Percentiles rank a stretch among this genome's conserved stretches.
Conservation (phyloP, 64 coral and sea anemone species). For the Stichodactyla mertensii region DNA sequence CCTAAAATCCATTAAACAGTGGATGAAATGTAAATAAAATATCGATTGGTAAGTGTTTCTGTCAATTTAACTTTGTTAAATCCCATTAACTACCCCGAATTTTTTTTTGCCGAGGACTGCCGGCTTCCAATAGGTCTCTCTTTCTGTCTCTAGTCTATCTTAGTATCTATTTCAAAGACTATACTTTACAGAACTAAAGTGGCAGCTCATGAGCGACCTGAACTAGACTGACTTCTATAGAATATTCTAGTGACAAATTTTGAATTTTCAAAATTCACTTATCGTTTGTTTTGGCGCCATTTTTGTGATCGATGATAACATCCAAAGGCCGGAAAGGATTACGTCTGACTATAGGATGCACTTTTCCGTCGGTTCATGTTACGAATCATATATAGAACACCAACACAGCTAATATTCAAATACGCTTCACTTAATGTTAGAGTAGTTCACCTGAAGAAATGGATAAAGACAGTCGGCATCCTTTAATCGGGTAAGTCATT, state of each 20-base stretch:
- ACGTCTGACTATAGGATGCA: background rate
- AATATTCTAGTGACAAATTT: background rate
- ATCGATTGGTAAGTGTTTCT: background rate
- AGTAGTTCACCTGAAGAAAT: background rate
- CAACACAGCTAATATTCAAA: background rate
- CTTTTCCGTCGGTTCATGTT: background rate
- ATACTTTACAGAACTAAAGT: background rate
- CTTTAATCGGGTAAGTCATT: background rate
- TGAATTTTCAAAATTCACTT: background rate
- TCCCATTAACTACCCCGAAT: background rate
- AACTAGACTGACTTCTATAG: background rate
- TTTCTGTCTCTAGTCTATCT: too few species aligned
- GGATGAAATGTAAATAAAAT: background rate
- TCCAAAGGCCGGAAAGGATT: background rate
- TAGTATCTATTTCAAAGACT: too few species aligned
- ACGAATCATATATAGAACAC: background rate
- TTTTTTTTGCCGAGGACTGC: too few species aligned
- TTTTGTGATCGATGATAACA: background rate
- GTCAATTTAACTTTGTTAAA: background rate
- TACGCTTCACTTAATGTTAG: background rate
- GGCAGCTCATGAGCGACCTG: background rate
- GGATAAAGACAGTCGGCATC: background rate
- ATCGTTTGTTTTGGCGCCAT: conserved; percentile 9
- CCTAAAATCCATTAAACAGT: too few species aligned
- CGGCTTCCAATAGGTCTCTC: too few species aligned